phyloP scores from a whole-genome alignment of 92 coral and sea anemone species.

The Porites rus region DNA sequence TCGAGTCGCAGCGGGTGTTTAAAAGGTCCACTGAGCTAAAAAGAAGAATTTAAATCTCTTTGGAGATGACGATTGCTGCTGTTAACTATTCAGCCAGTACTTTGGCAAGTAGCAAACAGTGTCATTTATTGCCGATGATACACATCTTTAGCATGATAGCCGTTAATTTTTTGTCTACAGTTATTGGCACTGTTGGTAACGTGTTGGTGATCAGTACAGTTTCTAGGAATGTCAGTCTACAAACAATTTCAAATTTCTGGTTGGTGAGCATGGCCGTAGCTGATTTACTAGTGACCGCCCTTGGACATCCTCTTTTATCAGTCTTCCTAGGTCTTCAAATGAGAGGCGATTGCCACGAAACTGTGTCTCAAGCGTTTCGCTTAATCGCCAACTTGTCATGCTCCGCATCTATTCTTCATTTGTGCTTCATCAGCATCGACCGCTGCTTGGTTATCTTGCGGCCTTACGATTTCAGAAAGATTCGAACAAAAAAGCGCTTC shows the following conservation, averaged over 20 bases:
- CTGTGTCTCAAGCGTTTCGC: constrained; percentile 75
- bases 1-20: too few species aligned
- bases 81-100: not conserved
- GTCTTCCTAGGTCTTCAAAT: constrained; percentile 59
- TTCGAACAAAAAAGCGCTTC: constrained; percentile 72
- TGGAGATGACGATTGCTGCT: too few species aligned
- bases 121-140: constrained; percentile 32
- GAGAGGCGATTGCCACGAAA: constrained; percentile 36
- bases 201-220: constrained; percentile 80
- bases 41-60: too few species aligned
- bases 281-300: constrained; percentile 67
- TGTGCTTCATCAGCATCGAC: constrained; percentile 80
- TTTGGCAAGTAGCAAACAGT: not conserved
- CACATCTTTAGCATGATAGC: constrained; percentile 66
- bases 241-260: constrained; percentile 79
- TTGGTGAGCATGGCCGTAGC: constrained; percentile 78
- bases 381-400: constrained; percentile 67
- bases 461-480: constrained; percentile 65
- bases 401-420: constrained; percentile 75
- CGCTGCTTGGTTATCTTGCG: constrained; percentile 75
- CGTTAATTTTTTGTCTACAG: constrained; percentile 66
- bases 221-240: constrained; percentile 70
- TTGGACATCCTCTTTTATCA: constrained; percentile 67
- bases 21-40: too few species aligned
- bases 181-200: constrained; percentile 84